A percentile compares a stretch with the other conserved stretches of the same genome.
Evolutionary conservation across 2,113 vertebrate species (phyloP).

Genomic region (Catharus minimus): DNA sequence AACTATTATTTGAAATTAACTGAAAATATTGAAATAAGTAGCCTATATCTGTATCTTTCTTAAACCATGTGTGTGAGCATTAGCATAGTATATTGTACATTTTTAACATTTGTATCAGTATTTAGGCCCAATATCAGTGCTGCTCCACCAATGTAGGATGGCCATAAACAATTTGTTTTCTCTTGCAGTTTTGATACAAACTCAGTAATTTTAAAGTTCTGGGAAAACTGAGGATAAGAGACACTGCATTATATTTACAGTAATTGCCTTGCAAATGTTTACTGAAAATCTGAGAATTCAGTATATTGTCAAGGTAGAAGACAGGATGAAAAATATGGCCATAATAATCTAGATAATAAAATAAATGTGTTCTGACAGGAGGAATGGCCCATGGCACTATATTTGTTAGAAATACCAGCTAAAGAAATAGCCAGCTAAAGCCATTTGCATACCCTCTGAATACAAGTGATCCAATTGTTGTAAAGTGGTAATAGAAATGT

Average conservation of each 20-base stretch:
- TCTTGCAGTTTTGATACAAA: not conserved
- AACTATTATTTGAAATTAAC: not conserved
- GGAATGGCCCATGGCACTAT: not conserved
- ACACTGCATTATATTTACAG: not conserved
- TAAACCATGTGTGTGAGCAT: not conserved
- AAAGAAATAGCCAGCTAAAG: conserved; percentile 5
- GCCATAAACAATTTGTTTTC: not conserved
- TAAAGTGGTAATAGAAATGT: not conserved
- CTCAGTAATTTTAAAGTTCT: not conserved
- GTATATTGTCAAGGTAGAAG: not conserved
- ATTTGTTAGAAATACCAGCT: not conserved
- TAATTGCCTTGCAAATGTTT: not conserved
- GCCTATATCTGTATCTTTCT: not conserved
- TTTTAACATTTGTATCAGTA: not conserved
- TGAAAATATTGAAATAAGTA: not conserved
- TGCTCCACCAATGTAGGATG: not conserved
- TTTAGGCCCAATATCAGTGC: not conserved
- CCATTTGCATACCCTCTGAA: not conserved
- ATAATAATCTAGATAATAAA: conserved; percentile 2
- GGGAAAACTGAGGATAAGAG: not conserved
- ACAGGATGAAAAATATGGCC: not conserved
- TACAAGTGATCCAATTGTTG: not conserved
- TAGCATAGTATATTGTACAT: not conserved
- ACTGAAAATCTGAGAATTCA: conserved; percentile 1
- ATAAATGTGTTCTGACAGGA: not conserved